Evolutionary conservation across 2,797 vertebrate species (phyloP).

Genomic region (Pseudomugil gertrudae): DNA sequence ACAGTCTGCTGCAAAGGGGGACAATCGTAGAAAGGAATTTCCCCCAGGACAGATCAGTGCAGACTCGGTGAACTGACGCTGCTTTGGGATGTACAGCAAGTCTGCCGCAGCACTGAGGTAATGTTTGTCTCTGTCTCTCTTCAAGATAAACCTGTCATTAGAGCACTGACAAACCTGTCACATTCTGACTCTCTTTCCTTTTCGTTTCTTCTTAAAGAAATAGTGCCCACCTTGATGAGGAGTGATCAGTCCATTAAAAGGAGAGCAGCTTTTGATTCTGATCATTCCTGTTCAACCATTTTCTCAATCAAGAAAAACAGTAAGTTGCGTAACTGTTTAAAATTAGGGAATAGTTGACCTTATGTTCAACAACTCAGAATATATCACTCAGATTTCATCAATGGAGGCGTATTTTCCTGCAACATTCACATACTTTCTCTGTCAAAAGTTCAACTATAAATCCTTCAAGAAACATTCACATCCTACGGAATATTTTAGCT

Average conservation of each 20-base stretch:
- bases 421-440: neutral
- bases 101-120: constrained; percentile 72
- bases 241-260: neutral
- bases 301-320: neutral
- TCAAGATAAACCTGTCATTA: constrained; percentile 75
- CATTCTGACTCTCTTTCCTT: constrained; percentile 42
- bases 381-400: constrained; percentile 5
- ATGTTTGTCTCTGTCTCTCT: constrained; percentile 76
- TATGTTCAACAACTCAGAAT: neutral
- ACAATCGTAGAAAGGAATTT: constrained; percentile 76
- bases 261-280: constrained; percentile 16
- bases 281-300: neutral
- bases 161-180: constrained; percentile 52
- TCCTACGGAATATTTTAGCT: constrained; percentile 7
- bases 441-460: constrained; percentile 4
- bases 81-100: constrained; percentile 58
- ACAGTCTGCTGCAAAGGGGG: constrained; percentile 72
- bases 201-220: constrained; percentile 34
- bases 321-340: constrained; percentile 1
- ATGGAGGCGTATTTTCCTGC: neutral
- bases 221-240: constrained; percentile 18
- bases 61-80: constrained; percentile 71
- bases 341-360: neutral
- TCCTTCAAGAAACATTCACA: constrained; percentile 8
- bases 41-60: constrained; percentile 74